Percentiles rank a stretch among this genome's conserved stretches.
These are phyloP conservation scores for Gymnodraco acuticeps DNA, from an alignment of 2,797 vertebrate species.

Conservation along the genomic window DNA sequence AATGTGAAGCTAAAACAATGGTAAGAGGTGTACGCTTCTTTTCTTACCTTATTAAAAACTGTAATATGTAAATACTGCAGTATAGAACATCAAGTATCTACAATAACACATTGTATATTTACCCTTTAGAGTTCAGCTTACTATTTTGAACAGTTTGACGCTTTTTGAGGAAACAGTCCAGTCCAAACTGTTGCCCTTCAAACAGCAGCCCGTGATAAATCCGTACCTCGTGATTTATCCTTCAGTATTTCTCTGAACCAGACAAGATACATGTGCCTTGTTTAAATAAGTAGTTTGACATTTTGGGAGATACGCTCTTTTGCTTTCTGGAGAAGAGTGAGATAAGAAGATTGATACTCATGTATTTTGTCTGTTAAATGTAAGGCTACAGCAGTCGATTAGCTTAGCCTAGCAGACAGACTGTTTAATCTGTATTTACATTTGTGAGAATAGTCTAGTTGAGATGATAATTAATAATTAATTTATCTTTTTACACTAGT, in stretches of 20 bases:
- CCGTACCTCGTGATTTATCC: slow-evolving; percentile 20
- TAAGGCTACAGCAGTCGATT: neutral
- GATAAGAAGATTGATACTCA: neutral
- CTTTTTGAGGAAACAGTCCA: slow-evolving; percentile 22
- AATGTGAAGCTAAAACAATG: slow-evolving; percentile 56
- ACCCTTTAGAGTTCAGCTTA: slow-evolving; percentile 33
- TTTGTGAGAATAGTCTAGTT: too few species aligned
- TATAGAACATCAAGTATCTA: slow-evolving; percentile 61
- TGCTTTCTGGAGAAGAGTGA: neutral
- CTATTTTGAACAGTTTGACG: slow-evolving; percentile 32
- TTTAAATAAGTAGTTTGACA: slow-evolving; percentile 42
- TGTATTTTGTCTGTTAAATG: neutral
- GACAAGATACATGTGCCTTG: slow-evolving; percentile 4
- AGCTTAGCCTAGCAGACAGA: slow-evolving; percentile 2
- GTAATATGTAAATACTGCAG: slow-evolving; percentile 49
- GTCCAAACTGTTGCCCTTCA: slow-evolving; percentile 26
- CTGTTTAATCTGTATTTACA: too few species aligned
- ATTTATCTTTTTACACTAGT: neutral
- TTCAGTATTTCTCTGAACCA: slow-evolving; percentile 36
- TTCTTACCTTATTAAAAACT: slow-evolving; percentile 34
- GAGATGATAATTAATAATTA: too few species aligned
- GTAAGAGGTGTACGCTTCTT: slow-evolving; percentile 46
- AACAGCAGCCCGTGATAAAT: neutral
- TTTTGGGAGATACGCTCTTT: slow-evolving; percentile 1
- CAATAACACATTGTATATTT: slow-evolving; percentile 48